Conservation (phyloP, 1,140 invertebrate species). For the Drosophila funebris region DNA sequence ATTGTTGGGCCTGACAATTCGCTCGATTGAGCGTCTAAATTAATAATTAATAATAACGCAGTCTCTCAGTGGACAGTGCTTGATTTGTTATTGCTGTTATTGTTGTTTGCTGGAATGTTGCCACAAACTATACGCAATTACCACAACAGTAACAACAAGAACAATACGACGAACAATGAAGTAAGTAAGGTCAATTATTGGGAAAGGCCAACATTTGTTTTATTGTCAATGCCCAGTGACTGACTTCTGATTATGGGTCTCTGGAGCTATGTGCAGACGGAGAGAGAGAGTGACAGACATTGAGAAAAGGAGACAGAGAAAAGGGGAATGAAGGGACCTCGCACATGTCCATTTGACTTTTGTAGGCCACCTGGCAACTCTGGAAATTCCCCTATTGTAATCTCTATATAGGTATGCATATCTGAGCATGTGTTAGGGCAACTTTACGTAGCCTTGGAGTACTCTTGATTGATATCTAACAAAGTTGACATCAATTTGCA, state of each 20-base stretch:
- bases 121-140: conserved; percentile 43
- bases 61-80: conserved; percentile 38
- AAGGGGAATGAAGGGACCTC: neutral
- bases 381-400: conserved; percentile 4
- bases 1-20: conserved; percentile 36
- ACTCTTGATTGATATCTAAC: conserved; percentile 9
- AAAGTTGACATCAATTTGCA: conserved; percentile 60
- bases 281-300: neutral
- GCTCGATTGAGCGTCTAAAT: conserved; percentile 59
- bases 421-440: neutral
- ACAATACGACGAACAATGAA: neutral
- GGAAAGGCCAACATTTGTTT: conserved; percentile 54
- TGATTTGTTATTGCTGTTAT: conserved; percentile 30
- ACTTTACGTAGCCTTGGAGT: neutral
- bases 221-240: conserved; percentile 40
- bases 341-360: conserved; percentile 8
- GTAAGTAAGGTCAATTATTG: conserved; percentile 65
- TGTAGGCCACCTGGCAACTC: neutral
- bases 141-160: conserved; percentile 15
- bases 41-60: conserved; percentile 74
- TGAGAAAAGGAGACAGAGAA: neutral
- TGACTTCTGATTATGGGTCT: conserved; percentile 37
- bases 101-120: conserved; percentile 33
- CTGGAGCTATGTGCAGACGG: conserved; percentile 5
- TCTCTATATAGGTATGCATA: neutral